These are phyloP conservation scores for Chloebia gouldiae DNA, from an alignment of 2,113 vertebrate species.

Conservation along the genomic window DNA sequence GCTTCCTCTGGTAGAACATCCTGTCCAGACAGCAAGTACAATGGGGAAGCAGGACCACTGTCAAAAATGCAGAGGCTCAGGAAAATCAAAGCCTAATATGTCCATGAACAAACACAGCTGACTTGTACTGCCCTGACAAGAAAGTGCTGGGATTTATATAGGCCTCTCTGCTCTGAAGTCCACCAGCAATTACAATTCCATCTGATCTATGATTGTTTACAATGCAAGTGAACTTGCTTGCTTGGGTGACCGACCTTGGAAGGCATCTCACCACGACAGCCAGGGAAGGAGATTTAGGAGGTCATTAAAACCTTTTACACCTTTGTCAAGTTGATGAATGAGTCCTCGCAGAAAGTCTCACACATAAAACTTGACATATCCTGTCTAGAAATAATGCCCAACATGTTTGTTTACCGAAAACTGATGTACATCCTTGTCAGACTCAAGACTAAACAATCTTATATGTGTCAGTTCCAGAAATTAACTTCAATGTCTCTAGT, in stretches of 20 bases:
- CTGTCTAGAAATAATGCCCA: conserved; percentile 46
- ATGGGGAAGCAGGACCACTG: conserved; percentile 41
- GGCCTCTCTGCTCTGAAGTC: background rate
- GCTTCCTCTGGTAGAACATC: conserved; percentile 62
- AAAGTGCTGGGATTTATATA: conserved; percentile 9
- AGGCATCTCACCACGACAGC: background rate
- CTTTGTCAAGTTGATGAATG: conserved; percentile 6
- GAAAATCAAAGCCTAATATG: conserved; percentile 2
- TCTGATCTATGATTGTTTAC: conserved; percentile 50
- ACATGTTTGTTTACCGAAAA: conserved; percentile 14
- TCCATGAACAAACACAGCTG: conserved; percentile 32
- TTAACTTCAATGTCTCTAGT: background rate
- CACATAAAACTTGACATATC: background rate
- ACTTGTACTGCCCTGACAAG: conserved; percentile 30
- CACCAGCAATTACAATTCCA: background rate
- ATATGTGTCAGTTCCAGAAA: background rate
- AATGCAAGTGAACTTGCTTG: conserved; percentile 33
- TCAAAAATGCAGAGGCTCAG: conserved; percentile 40
- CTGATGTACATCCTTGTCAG: conserved; percentile 14
- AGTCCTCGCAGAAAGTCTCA: background rate
- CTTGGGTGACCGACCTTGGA: conserved; percentile 39
- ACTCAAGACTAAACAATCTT: conserved; percentile 43
- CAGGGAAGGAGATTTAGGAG: conserved; percentile 34
- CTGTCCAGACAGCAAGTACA: conserved; percentile 66
- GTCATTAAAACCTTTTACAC: conserved; percentile 54